Percentiles rank a stretch among this genome's conserved stretches.
phyloP scores from a whole-genome alignment of 2,888 invertebrate genomes.

The Ophion ellenae region DNA sequence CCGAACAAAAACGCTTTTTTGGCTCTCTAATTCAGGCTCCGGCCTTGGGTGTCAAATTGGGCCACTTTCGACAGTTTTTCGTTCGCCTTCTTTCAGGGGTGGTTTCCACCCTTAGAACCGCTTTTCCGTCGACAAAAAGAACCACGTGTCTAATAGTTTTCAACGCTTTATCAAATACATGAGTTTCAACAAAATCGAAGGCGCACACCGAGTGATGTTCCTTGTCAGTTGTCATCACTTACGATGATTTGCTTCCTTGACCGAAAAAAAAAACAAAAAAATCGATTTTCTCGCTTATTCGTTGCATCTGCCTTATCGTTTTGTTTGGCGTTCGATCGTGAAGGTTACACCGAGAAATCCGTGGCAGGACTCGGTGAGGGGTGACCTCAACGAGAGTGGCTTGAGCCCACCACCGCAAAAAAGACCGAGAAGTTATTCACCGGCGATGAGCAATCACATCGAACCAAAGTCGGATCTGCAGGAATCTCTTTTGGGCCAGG shows the following conservation, averaged over 20 bases:
- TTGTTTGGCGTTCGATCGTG: constrained; percentile 17
- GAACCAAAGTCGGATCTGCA: constrained; percentile 86
- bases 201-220: too few relatives aligned
- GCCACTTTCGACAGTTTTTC: too few relatives aligned
- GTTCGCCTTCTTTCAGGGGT: too few relatives aligned
- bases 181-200: too few relatives aligned
- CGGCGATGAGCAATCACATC: constrained; percentile 80
- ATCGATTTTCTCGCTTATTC: constrained; percentile 1
- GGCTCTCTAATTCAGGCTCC: too few relatives aligned
- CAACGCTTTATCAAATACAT: too few relatives aligned
- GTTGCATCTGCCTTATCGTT: constrained; percentile 15
- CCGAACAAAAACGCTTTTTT: too few relatives aligned
- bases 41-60: too few relatives aligned
- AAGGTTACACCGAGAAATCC: constrained; percentile 87
- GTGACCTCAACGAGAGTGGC: constrained; percentile 84
- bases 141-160: too few relatives aligned
- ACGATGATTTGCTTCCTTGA: not conserved
- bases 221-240: not conserved
- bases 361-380: constrained; percentile 87
- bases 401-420: constrained; percentile 86
- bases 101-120: too few relatives aligned
- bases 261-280: not conserved
- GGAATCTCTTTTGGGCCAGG: constrained; percentile 90
- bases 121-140: too few relatives aligned
- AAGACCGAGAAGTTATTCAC: constrained; percentile 82